Base-by-base conservation (phyloP, 2,888 invertebrate species). In the Scaptomyza polygonia region DNA sequence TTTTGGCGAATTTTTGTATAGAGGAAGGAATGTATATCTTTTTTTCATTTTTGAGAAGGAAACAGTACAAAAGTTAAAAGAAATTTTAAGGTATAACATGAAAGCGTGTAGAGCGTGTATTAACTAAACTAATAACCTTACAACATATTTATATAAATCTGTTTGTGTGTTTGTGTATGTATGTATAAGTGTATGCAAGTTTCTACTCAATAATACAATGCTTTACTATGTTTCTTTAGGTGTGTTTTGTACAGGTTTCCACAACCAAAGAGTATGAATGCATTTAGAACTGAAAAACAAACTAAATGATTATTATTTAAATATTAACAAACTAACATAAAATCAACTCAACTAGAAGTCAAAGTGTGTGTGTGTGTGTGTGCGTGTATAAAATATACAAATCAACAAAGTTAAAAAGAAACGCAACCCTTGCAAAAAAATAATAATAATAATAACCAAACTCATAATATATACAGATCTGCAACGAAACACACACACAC, bases 371-470 rank as follows among this genome's bases (percentile, higher is more conserved):
- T 39, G 8, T 16, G 11, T 52, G 40, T 48, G 18, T 44, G 43
- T 51, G 54, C 63, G 43, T 63, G 53, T 59, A 12, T n/a, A 27
- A 12, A 11, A 25, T 25, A 49, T 27, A 30, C 39, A 57, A 36
- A 32, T 66, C 48, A 67, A 57, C 14, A 43, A 48, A 34, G 25
- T 21, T 21, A 21, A 21, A 21, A 21, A 21, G 3, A 21, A 21
- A 21, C 21, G 21, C 1, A 21, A 21, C 21, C 21, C 21, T 21
- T 21, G 21, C 21, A 25, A 25, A 25, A 5, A 25, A 25, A 5
- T 25, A 25, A 25, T 77, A 86, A 85, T 1, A 42, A 51, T 21
- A 66, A 36, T 27, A 67, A 40, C 43, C 29, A 42, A 67, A 72
- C 52, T 65, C 44, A 25, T 40, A 74, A 14, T 59, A 43, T 5